phyloP scores from a whole-genome alignment of 2,888 invertebrate species.

The Drosophila phalerata region DNA sequence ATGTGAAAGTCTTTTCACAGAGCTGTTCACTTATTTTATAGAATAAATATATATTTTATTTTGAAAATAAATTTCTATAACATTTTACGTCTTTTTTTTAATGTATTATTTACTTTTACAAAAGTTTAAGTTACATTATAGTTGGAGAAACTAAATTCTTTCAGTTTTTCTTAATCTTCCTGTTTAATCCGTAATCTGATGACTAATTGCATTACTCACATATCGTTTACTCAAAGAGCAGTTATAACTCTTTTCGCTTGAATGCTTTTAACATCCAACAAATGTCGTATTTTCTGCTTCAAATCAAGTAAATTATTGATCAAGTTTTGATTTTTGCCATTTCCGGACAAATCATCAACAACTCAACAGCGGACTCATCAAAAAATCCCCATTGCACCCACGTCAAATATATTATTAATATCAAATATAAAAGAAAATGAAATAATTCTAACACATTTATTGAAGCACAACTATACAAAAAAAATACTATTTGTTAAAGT shows the following conservation, averaged over 20 bases:
- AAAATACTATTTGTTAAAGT: constrained; percentile 10
- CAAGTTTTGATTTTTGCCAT: constrained; percentile 17
- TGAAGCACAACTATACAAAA: neutral
- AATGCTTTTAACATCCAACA: constrained; percentile 5
- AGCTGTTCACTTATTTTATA: too few relatives aligned
- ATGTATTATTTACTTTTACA: too few relatives aligned
- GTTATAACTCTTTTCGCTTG: neutral
- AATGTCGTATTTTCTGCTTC: neutral
- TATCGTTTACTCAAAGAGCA: neutral
- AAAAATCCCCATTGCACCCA: constrained; percentile 13
- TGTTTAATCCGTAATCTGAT: neutral
- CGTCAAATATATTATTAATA: neutral
- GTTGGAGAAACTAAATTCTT: too few relatives aligned
- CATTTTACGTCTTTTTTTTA: too few relatives aligned
- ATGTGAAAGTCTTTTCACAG: too few relatives aligned
- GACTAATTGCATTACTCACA: constrained; percentile 17
- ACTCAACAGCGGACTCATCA: constrained; percentile 8
- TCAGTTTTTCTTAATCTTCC: too few relatives aligned
- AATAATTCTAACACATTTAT: neutral
- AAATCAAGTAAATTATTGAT: constrained; percentile 11
- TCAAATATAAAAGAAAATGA: neutral
- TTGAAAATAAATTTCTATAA: too few relatives aligned
- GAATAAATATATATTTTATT: too few relatives aligned
- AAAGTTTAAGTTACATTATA: too few relatives aligned
- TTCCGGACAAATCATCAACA: constrained; percentile 26